Evolutionary conservation across 2,797 vertebrate genomes (phyloP), one percentile per base, ranked within the genome.

Genomic region (Atherinosoma microstoma): DNA sequence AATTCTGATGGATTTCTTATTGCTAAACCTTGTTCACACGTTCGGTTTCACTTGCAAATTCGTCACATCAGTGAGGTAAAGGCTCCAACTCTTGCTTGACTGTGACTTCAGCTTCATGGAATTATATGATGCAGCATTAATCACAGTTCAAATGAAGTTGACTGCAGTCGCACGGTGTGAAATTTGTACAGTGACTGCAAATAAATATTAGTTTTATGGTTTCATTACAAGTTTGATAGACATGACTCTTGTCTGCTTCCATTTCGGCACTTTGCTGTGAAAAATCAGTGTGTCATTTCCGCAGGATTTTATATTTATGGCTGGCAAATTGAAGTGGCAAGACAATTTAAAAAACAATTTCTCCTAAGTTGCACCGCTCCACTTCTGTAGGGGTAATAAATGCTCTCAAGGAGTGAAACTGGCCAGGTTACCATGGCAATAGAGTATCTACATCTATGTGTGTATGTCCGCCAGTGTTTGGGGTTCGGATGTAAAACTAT

Each of bases 311-410:
- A 91, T 80, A 94, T 93, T 90, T 84, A 89, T 82, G 77, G 83
- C 71, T 60, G 49, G 81, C 79, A 93, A 93, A 94, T 93, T 94
- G 92, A 93, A 93, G 90, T 90, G 87, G 86, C 84, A 82, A 90
- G 88, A 93, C 91, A 94, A 94, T 94, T 94, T 92, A 75, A 85
- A 91, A 93, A 93, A 93, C 92, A 92, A 92, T 93, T 93, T 94
- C 87, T 90, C 87, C 83, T 91, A 93, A 92, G 92, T 93, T 91
- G 88, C 80, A 66, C 86, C 34, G 64, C 88, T 87, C 68, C 76
- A 83, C 85, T 88, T 84, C 82, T 87, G 89, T 87, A 89, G 84
- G 83, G 76, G 85, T 85, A 88, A 88, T 85, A 89, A 88, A 90
- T 75, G 82, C 84, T 86, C 84, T 83, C 75, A 77, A 84, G 84